Conservation (phyloP, 2,113 vertebrate species). For the Clarias magur region DNA sequence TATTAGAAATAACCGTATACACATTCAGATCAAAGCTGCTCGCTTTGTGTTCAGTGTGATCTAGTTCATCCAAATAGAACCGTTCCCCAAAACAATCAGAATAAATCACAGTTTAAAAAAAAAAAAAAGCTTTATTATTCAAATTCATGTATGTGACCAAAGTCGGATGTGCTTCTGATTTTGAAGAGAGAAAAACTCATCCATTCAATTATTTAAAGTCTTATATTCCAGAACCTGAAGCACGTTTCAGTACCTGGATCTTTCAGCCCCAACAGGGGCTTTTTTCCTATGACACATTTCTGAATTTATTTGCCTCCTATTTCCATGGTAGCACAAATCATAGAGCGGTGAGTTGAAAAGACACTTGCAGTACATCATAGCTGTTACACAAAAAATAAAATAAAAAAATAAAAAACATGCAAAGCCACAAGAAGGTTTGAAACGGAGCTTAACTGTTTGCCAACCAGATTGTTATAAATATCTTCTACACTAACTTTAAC, state of each 20-base stretch:
- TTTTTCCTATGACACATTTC: neutral
- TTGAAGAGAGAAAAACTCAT: slow-evolving; percentile 28
- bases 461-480: slow-evolving; percentile 18
- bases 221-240: slow-evolving; percentile 15
- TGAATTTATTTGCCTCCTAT: slow-evolving; percentile 22
- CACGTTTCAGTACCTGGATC: slow-evolving; percentile 26
- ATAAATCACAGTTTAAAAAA: slow-evolving; percentile 10
- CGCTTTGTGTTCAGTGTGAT: too few species aligned
- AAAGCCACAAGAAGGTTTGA: neutral
- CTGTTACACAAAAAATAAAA: neutral
- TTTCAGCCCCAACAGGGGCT: neutral
- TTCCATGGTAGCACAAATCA: neutral
- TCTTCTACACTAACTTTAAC: slow-evolving; percentile 10
- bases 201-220: neutral
- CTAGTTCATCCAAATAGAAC: neutral
- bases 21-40: too few species aligned
- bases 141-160: slow-evolving; percentile 11
- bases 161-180: slow-evolving; percentile 11
- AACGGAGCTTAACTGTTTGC: neutral
- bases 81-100: neutral
- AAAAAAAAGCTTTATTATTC: slow-evolving; percentile 42
- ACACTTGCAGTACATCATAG: neutral
- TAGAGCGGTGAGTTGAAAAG: neutral
- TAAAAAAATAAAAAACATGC: neutral
- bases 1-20: too few species aligned